Conservation (phyloP, 2,113 vertebrate species). For the Sapajus apella region DNA sequence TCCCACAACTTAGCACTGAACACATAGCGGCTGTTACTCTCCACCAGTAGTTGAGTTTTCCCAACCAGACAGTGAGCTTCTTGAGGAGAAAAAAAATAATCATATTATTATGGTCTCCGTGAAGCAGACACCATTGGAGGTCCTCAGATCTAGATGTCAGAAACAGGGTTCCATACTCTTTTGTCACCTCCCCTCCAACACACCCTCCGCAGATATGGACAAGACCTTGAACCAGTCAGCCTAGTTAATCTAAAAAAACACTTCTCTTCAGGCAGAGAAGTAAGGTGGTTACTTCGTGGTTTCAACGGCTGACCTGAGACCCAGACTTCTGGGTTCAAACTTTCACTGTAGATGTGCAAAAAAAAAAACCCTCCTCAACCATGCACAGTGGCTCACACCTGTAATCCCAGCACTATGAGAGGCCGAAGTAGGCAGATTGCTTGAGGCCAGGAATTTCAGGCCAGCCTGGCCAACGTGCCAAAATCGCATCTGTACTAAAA, state of each 20-base stretch:
- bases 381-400: too few species aligned
- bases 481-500: too few species aligned
- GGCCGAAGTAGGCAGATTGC: too few species aligned
- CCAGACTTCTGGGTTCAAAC: background rate
- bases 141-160: background rate
- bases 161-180: background rate
- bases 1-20: background rate
- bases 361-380: background rate
- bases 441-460: too few species aligned
- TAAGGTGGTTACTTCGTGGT: background rate
- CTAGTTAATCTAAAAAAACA: too few species aligned
- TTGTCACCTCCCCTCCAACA: too few species aligned
- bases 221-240: too few species aligned
- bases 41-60: background rate
- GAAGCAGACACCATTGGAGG: background rate
- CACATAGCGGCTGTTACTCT: fast-evolving
- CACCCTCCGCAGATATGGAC: too few species aligned
- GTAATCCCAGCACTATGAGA: too few species aligned
- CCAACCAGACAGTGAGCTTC: background rate
- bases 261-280: background rate
- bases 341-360: background rate
- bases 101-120: background rate
- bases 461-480: too few species aligned
- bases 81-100: background rate
- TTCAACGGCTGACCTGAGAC: background rate